Base-by-base conservation (phyloP, 2,888 invertebrate species). In the Ethmia dodecea region DNA sequence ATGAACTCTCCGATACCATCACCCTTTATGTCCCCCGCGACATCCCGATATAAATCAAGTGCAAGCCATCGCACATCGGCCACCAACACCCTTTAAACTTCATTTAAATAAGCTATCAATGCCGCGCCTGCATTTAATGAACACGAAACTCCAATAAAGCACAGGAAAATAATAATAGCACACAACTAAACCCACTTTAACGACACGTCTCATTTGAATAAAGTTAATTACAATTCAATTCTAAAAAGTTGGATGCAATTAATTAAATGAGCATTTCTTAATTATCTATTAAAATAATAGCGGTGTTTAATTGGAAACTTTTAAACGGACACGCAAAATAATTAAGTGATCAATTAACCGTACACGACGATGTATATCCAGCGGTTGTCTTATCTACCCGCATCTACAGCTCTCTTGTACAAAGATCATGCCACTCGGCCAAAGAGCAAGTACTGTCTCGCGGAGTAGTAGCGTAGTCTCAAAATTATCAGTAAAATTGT, bases 321-420 rank as follows among this genome's bases (percentile, higher is more conserved):
- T 74, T 70, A 68, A 70, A 66, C 50, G 61, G 64, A 78, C 78
- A 80, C 68, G 77, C 78, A 69, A 81, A 79, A 80, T 81, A 80
- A 81, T 81, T 77, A 80, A 80, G 80, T 73, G 76, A 75, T 81
- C 78, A 79, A 84, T 83, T 84, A 79, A 76, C 72, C 50, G 62
- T 69, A 77, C 73, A 74, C 61, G 65, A 52, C 65, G 67, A 64
- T 60, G 64, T 65, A 57, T 67, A 67, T 65, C 63, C 60, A 66
- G 62, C 62, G 65, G 68, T 51, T 42, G 52, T 44, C 44, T 66
- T 76, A 76, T 75, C 76, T 53, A 34, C 45, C 47, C 38, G 46
- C 63, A 73, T 74, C 75, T 66, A 70, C 72, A 66, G 60, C 62
- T 60, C 60, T 62, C 67, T 54, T 45, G 39, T 42, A 47, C 63